phyloP scores from a whole-genome alignment of 2,888 invertebrate genomes.

The Scrobipalpa atriplicella region DNA sequence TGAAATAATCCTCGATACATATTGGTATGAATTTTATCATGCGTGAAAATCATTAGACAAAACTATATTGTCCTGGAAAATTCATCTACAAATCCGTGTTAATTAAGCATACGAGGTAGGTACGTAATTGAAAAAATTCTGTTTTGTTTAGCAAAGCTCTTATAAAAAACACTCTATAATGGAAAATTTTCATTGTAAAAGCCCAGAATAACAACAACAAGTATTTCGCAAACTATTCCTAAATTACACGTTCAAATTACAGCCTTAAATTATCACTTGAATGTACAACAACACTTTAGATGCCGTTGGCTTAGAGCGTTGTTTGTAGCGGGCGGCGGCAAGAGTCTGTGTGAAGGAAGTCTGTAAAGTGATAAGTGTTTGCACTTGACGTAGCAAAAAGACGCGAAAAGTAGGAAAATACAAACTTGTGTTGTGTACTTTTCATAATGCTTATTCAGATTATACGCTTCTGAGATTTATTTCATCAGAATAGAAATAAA shows the following conservation, averaged over 20 bases:
- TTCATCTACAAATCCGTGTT: too few relatives aligned
- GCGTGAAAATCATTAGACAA: too few relatives aligned
- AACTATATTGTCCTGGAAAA: too few relatives aligned
- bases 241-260: slow-evolving; percentile 25
- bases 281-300: slow-evolving; percentile 25
- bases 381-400: not conserved
- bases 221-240: slow-evolving; percentile 18
- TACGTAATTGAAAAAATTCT: too few relatives aligned
- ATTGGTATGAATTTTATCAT: not conserved
- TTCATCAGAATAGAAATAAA: too few relatives aligned
- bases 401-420: not conserved
- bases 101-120: too few relatives aligned
- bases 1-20: too few relatives aligned
- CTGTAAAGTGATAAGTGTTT: not conserved
- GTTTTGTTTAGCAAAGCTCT: too few relatives aligned
- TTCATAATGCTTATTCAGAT: too few relatives aligned
- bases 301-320: slow-evolving; percentile 27
- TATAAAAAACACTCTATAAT: too few relatives aligned
- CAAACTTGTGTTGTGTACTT: too few relatives aligned
- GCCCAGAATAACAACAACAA: not conserved
- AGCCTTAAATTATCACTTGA: slow-evolving; percentile 16
- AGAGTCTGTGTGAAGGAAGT: not conserved
- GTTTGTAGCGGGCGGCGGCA: not conserved
- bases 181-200: not conserved
- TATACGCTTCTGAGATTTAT: too few relatives aligned